These are phyloP conservation scores for Eristalis intricaria DNA, from an alignment of 2,888 invertebrate genomes.

Conservation along the genomic window DNA sequence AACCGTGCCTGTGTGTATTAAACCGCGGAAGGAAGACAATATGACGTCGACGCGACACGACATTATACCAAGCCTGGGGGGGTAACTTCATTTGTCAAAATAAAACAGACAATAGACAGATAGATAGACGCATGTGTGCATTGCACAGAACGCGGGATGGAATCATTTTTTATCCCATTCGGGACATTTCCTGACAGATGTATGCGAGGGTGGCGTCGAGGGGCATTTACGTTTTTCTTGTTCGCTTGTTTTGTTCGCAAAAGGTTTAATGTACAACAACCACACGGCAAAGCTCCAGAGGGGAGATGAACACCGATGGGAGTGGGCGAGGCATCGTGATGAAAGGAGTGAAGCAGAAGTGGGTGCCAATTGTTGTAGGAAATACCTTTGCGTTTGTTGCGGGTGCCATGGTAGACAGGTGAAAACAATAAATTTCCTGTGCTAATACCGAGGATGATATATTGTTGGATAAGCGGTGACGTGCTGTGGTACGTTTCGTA, in stretches of 20 bases:
- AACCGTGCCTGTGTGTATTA: conserved; percentile 29
- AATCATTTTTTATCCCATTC: conserved; percentile 54
- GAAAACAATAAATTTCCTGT: conserved; percentile 55
- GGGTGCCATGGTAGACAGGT: background rate
- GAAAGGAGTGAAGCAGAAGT: background rate
- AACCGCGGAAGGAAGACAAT: conserved; percentile 29
- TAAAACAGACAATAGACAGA: conserved; percentile 58
- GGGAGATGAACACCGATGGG: background rate
- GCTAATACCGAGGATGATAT: conserved; percentile 47
- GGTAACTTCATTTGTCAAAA: conserved; percentile 66
- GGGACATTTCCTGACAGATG: conserved; percentile 32
- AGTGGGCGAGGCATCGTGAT: background rate
- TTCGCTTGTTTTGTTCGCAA: conserved; percentile 25
- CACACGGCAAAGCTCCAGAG: conserved; percentile 22
- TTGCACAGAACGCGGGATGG: conserved; percentile 16
- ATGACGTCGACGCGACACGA: conserved; percentile 31
- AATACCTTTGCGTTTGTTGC: conserved; percentile 25
- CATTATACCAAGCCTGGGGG: conserved; percentile 11
- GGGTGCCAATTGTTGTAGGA: conserved; percentile 25
- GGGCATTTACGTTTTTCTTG: conserved; percentile 16
- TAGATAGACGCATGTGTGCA: conserved; percentile 52
- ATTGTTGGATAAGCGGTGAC: conserved; percentile 32
- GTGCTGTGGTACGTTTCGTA: conserved; percentile 23
- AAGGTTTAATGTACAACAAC: conserved; percentile 29
- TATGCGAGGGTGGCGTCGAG: conserved; percentile 17